Evolutionary conservation across 2,797 vertebrate species (phyloP), one percentile per base, ranked within the genome.

Genomic region (Amblyraja radiata): DNA sequence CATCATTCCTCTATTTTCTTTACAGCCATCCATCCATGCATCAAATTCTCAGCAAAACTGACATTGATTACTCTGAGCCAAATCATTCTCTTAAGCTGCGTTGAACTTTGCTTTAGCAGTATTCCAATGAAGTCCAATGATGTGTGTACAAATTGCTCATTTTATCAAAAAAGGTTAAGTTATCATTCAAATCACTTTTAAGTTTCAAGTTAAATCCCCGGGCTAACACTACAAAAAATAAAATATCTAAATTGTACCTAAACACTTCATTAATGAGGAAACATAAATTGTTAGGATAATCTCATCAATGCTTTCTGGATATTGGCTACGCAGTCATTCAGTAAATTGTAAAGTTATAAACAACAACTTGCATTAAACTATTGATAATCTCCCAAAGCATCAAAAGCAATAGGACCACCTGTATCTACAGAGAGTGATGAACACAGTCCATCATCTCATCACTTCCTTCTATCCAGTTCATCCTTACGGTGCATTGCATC

Each of bases 341-440:
- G 96, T 96, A 96, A 96, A 96, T 96, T 96, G 96, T 96, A 96
- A 96, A 96, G 95, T 95, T 95, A 95, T 95, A 97, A 98, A 88
- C 84, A 65, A 65, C n/a, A 36, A 21, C 1, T 7, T 7, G 32
- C 2, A 36, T 21, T 65, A 16, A 68, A 74, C 18, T 23, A 74
- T 21, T 74, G 71, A 4, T 74, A 74, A 74, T 74, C 18, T 74
- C 71, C 71, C 6, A 74, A 74, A 74, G 23, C 71, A 73, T 21
- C 71, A 73, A 73, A 73, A 54, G 2, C 46, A 54, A 54, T 54
- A 54, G 5, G 6, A 6, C 46, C 46, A 6, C 46, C 46, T 54
- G 46, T 54, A 54, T 54, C 46, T 54, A 54, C 46, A 54, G 46
- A 54, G 46, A 54, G 46, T 54, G 46, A 54, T 6, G 46, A 54